Evolutionary conservation across 2,888 invertebrate species (phyloP).

Genomic region (Eubasilissa splendida): DNA sequence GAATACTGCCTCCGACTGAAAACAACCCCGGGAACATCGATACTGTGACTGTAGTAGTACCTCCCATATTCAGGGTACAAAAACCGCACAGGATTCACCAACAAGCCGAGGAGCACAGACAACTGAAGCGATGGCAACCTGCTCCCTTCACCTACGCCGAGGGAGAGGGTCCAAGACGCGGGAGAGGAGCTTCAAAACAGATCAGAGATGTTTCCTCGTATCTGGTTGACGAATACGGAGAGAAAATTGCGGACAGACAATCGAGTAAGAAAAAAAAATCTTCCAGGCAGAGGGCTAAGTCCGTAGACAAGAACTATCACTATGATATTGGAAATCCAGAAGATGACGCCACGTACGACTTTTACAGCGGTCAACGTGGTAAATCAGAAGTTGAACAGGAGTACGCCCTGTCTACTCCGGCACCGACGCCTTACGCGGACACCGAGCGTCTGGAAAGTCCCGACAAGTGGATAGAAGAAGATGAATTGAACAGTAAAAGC

Average conservation of each 20-base stretch:
- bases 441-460: conserved; percentile 60
- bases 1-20: conserved; percentile 70
- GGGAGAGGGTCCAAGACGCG: conserved; percentile 45
- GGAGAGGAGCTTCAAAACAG: conserved; percentile 35
- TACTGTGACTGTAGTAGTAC: conserved; percentile 70
- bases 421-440: conserved; percentile 64
- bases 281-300: conserved; percentile 57
- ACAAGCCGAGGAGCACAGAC: conserved; percentile 60
- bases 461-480: conserved; percentile 60
- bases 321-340: conserved; percentile 58
- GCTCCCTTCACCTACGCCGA: conserved; percentile 49
- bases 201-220: conserved; percentile 45
- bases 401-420: conserved; percentile 64
- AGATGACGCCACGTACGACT: conserved; percentile 65
- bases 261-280: conserved; percentile 59
- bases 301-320: conserved; percentile 34
- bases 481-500: conserved; percentile 62
- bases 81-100: conserved; percentile 69
- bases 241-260: conserved; percentile 51
- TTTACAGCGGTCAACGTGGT: conserved; percentile 65
- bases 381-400: conserved; percentile 66
- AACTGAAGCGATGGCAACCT: conserved; percentile 49
- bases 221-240: conserved; percentile 57
- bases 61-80: conserved; percentile 69
- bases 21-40: conserved; percentile 71